A percentile compares a stretch with the other conserved stretches of the same genome.
Conservation (phyloP, 1,140 invertebrate genomes). For the Chelonus insularis region DNA sequence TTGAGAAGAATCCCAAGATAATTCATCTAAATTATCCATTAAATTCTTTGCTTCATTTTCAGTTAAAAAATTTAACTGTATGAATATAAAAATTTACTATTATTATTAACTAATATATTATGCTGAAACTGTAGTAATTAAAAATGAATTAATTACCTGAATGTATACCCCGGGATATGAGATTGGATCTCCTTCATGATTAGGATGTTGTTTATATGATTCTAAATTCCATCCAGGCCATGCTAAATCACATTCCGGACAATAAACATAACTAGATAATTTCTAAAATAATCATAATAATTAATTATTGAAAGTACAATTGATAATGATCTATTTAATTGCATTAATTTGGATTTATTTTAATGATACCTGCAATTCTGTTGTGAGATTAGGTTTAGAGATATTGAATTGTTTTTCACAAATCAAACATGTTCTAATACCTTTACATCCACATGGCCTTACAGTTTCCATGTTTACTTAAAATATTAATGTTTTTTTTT, state of each 20-base stretch:
- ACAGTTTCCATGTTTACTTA: constrained; percentile 71
- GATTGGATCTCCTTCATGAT: constrained; percentile 66
- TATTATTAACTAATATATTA: no score
- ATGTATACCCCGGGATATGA: constrained; percentile 74
- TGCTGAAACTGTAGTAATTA: no score
- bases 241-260: constrained; percentile 72
- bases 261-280: constrained; percentile 71
- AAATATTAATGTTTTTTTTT: no score
- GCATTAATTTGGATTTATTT: not conserved
- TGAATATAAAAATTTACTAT: no score
- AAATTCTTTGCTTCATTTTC: constrained; percentile 71
- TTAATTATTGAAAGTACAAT: not conserved
- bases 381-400: constrained; percentile 52
- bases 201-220: constrained; percentile 66
- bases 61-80: constrained; percentile 74
- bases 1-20: constrained; percentile 91
- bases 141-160: no score
- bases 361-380: constrained; percentile 44
- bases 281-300: constrained; percentile 52
- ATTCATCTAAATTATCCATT: constrained; percentile 72
- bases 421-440: constrained; percentile 82
- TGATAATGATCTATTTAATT: constrained; percentile 23
- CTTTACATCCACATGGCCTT: constrained; percentile 88
- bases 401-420: constrained; percentile 78
- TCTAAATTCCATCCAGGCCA: constrained; percentile 73